Base-by-base conservation (phyloP, 2,113 vertebrate genomes). In the Philantomba maxwellii region DNA sequence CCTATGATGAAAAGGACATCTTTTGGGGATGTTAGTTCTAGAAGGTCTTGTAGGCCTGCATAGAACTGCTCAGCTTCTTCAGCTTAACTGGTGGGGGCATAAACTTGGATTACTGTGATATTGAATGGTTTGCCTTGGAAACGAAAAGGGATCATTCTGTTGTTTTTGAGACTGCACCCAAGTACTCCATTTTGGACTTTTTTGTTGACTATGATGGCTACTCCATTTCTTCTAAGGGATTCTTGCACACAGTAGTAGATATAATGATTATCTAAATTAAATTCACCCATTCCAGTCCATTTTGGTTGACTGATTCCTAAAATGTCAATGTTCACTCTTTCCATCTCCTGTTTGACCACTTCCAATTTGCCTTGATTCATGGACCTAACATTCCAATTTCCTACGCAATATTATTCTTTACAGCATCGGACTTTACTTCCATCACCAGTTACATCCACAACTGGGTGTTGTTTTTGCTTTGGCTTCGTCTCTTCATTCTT, bases 371-470 rank as follows among this genome's bases (percentile, higher is more conserved):
- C 66, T 23, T 70, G 66, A 13, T 70, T 70, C 66, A 23, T 23
- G 19, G n/a, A 70, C n/a, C 66, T 70, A 70, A 39, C 36, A 70
- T 70, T 70, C n/a, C n/a, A 70, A n/a, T 23, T 70, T 70, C 66
- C n/a, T 12, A 23, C 2, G 36, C 66, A 70, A 13, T 70, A 70
- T 39, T 70, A 23, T 39, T 70, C 66, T 39, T 70, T 39, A 39
- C 19, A 70, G n/a, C n/a, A 70, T 70, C 1, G 0, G 19, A 39
- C 19, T 36, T 39, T 70, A 70, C n/a, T 70, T 39, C 66, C n/a
- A 39, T 23, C n/a, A 70, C 10, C 10, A 70, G 66, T 39, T 13
- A 70, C 19, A 13, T 39, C n/a, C 0, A 0, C n/a, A 12, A 23
- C n/a, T 70, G n/a, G n/a, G n/a, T 70, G n/a, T 70, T 5, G 19